Evolutionary conservation across 2,888 invertebrate genomes (phyloP).

Genomic region (Dromius quadrimaculatus): DNA sequence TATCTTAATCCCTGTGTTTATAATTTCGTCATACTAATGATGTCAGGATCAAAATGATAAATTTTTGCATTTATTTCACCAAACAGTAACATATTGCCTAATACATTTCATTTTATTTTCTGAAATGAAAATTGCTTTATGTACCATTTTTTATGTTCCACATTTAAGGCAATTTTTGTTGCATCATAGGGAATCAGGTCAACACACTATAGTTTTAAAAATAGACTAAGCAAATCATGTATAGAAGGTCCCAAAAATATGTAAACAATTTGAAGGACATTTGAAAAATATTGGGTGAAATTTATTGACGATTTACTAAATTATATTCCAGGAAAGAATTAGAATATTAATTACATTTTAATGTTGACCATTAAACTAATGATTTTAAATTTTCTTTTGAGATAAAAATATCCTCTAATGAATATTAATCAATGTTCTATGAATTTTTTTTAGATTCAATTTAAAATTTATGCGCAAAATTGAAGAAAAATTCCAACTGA

Average conservation of each 20-base stretch:
- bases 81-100: not conserved
- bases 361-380: too few species aligned
- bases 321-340: too few species aligned
- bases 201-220: slow-evolving; percentile 30
- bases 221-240: slow-evolving; percentile 39
- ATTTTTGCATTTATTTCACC: slow-evolving; percentile 10
- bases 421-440: too few species aligned
- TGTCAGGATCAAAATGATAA: slow-evolving; percentile 35
- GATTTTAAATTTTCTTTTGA: too few species aligned
- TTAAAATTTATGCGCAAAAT: too few species aligned
- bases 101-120: slow-evolving; percentile 7
- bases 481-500: too few species aligned
- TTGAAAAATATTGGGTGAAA: too few species aligned
- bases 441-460: too few species aligned
- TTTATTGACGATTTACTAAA: too few species aligned
- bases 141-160: not conserved
- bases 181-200: slow-evolving; percentile 30
- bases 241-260: slow-evolving; percentile 27
- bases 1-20: not conserved
- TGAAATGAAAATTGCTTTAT: not conserved
- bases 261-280: slow-evolving; percentile 42
- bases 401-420: too few species aligned
- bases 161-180: slow-evolving; percentile 10
- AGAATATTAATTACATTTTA: too few species aligned
- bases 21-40: slow-evolving; percentile 18